Evolutionary conservation across 1,140 invertebrate species (phyloP).

Genomic region (Zelostemma sp.): DNA sequence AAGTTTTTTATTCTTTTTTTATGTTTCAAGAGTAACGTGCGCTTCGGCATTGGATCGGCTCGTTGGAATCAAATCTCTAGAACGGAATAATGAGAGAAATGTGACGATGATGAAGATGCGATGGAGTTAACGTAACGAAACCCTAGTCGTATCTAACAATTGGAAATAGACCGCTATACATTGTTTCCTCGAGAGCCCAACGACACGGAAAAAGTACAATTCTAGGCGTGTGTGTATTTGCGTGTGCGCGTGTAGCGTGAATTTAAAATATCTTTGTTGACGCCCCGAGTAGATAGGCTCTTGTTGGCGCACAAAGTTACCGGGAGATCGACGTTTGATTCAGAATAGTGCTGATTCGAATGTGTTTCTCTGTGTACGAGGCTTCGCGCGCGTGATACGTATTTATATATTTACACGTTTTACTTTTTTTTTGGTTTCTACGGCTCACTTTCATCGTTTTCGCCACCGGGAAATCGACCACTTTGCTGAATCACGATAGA

Average conservation of each 20-base stretch:
- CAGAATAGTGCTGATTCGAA: conserved; percentile 51
- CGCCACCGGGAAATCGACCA: conserved; percentile 47
- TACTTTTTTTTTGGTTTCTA: not conserved
- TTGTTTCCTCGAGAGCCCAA: conserved; percentile 18
- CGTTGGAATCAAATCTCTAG: conserved; percentile 20
- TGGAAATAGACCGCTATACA: conserved; percentile 40
- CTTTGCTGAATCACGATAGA: conserved; percentile 66
- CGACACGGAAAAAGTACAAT: conserved; percentile 6
- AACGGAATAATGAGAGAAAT: not conserved
- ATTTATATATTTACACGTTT: conserved; percentile 48
- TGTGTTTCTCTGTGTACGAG: conserved; percentile 5
- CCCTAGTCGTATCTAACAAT: conserved; percentile 39
- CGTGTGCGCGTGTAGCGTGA: conserved; percentile 1
- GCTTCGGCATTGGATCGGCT: conserved; percentile 30
- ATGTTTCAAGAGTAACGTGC: conserved; percentile 30
- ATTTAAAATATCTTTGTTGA: conserved; percentile 25
- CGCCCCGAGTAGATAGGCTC: conserved; percentile 51
- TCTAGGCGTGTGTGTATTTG: too few species aligned
- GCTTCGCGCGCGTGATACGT: conserved; percentile 14
- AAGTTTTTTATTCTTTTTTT: conserved; percentile 23
- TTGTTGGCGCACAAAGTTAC: conserved; percentile 67
- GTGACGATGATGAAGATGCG: not conserved
- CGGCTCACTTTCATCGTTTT: conserved; percentile 31
- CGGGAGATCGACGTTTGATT: conserved; percentile 65
- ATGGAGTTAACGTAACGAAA: conserved; percentile 13